A percentile compares a stretch with the other conserved stretches of the same genome.
phyloP scores from a whole-genome alignment of 2,888 invertebrate species.

The Dasysyrphus albostriatus region DNA sequence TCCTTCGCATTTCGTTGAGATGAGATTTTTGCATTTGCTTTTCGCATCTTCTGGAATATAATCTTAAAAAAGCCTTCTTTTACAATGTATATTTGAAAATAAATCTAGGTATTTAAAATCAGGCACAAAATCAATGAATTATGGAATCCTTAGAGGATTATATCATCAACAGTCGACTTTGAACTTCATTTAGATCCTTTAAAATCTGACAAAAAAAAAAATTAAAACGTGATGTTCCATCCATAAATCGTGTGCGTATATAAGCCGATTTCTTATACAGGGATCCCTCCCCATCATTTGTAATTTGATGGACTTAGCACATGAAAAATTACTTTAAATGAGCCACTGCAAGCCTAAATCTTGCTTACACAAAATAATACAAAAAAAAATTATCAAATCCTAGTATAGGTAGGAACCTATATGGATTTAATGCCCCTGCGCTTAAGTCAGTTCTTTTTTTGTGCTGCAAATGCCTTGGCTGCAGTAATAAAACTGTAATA shows the following conservation, averaged over 20 bases:
- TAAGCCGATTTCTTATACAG: slow-evolving; percentile 60
- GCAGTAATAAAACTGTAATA: slow-evolving; percentile 75
- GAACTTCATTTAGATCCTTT: slow-evolving; percentile 39
- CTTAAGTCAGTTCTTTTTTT: slow-evolving; percentile 35
- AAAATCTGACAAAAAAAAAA: background rate
- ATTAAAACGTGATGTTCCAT: background rate
- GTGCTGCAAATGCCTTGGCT: slow-evolving; percentile 52
- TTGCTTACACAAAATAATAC: background rate
- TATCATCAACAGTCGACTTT: slow-evolving; percentile 38
- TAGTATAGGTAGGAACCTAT: background rate
- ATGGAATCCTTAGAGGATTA: slow-evolving; percentile 51
- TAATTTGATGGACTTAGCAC: slow-evolving; percentile 72
- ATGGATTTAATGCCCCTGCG: slow-evolving; percentile 43
- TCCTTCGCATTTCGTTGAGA: background rate
- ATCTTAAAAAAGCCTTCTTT: background rate
- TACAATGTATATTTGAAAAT: background rate
- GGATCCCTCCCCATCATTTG: slow-evolving; percentile 47
- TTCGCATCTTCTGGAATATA: background rate
- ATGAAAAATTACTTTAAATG: slow-evolving; percentile 66
- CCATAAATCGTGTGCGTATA: slow-evolving; percentile 60
- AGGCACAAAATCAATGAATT: slow-evolving; percentile 48
- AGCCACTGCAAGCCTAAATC: slow-evolving; percentile 29
- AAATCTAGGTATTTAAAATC: slow-evolving; percentile 34
- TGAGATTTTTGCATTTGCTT: background rate
- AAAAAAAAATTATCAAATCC: slow-evolving; percentile 6